A percentile compares a stretch with the other conserved stretches of the same genome.
phyloP scores from a whole-genome alignment of 1,140 invertebrate genomes.

The Drosophila hydei region DNA sequence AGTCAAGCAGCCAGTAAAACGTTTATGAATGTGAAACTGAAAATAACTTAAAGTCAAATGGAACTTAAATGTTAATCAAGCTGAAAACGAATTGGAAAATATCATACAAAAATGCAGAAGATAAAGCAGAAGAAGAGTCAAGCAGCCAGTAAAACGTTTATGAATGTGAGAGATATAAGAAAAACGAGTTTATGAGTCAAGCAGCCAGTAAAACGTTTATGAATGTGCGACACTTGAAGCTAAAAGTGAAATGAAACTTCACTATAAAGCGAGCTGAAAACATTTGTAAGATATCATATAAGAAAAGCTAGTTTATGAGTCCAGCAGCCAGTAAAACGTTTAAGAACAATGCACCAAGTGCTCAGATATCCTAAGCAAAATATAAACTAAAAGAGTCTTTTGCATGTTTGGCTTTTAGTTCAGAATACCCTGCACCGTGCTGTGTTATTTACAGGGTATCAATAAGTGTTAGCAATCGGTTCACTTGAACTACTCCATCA shows the following conservation, averaged over 20 bases:
- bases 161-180: no score
- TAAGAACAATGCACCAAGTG: not conserved
- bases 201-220: not conserved
- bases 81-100: no score
- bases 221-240: no score
- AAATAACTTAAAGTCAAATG: no score
- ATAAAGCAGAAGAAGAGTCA: no score
- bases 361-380: no score
- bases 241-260: not conserved
- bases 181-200: not conserved
- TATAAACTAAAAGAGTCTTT: not conserved
- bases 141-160: not conserved
- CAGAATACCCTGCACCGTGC: no score
- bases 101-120: no score
- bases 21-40: not conserved
- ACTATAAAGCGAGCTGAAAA: not conserved
- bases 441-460: slow-evolving; percentile 18
- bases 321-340: not conserved
- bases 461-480: slow-evolving; percentile 28
- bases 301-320: no score
- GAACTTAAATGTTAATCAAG: not conserved
- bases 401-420: no score
- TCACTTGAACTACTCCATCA: slow-evolving; percentile 3
- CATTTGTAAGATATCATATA: no score
- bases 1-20: not conserved